Base-by-base conservation (phyloP, 2,113 vertebrate species). In the Galeopterus variegatus region DNA sequence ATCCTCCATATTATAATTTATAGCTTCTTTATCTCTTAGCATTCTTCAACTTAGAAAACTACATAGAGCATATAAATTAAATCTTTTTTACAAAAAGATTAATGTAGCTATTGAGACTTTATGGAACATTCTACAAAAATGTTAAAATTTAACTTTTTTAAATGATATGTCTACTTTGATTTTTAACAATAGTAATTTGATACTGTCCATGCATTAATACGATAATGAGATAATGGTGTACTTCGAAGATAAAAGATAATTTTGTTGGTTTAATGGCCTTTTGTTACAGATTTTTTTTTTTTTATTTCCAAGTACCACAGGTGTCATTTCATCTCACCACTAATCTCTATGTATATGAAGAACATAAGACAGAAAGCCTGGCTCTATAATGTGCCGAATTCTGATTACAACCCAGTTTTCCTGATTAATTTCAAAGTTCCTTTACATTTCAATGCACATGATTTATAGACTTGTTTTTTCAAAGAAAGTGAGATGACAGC, bases 81-180 rank as follows among this genome's bases (percentile, higher is more conserved):
- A n/a, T 0, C 52, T 72, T 89, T 73, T 87, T 36, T 76, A 9
- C 19, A 28, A 65, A 11, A 67, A 77, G 4, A 86, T 95, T 45
- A 88, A 88, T 2, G 0, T 1, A 88, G 45, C 5, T 70, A 56
- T 12, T 0, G 45, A 36, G 23, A 72, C 8, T 94, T n/a, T 86
- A 90, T 50, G 15, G 3, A 72, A n/a, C 70, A 45, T 67, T 95
- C 76, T 93, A 1, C 36, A 10, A 23, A 86, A 93, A 92, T 9
- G 69, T 41, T 24, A 94, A 92, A 95, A 19, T 73, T n/a, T 92
- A 7, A 76, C 52, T 80, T 33, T n/a, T 50, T 52, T 86, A 11
- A 6, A 3, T 88, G 15, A 84, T 94, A 92, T 62, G 36, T 5
- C 33, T 80, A 77, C 5, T 6, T 33, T 79, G 45, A 94, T 85